Evolutionary conservation across 2,888 invertebrate genomes (phyloP), one percentile per base, ranked within the genome.

Genomic region (Polyommatus icarus): DNA sequence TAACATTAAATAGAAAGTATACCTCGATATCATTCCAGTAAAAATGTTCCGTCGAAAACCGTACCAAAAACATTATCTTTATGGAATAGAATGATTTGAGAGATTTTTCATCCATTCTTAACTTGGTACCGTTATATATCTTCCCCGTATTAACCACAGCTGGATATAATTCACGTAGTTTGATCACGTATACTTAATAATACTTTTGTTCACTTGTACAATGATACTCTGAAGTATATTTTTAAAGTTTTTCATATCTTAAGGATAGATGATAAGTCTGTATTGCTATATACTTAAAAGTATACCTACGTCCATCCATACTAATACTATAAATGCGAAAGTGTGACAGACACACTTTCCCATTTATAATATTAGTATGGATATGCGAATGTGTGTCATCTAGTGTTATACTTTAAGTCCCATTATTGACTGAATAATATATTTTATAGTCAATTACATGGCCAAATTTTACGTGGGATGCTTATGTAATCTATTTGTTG

Each of bases 31-130:
- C 46, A 29, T 75, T 75, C 18, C 18, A 20, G 50, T 46, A 50
- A 50, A 29, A 54, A 75, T 50, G 46, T 54, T 8, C 54, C 50
- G 75, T 75, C 24, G 18, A 40, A 54, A 75, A 50, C 50, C 24
- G 24, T 54, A 46, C 75, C 24, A 78, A 79, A 79, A 79, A 81
- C 78, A 79, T 80, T 79, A 80, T 78, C 29, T 75, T 78, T 79
- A 82, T 82, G 81, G 80, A 81, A 82, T 82, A 83, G 83, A 84
- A 84, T 84, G 82, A 85, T 84, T 85, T 82, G 83, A 80, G 79
- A 82, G 82, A 80, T 82, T 83, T 83, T 82, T 82, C 81, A 81
- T 81, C 80, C 80, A 82, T 83, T 83, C 75, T 75, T 82, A 80
- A 78, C 67, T 78, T 67, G 76, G 75, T 79, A 73, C 78, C 80